A percentile compares a stretch with the other conserved stretches of the same genome.
Conservation (phyloP, 2,888 invertebrate species). For the Acleris literana region DNA sequence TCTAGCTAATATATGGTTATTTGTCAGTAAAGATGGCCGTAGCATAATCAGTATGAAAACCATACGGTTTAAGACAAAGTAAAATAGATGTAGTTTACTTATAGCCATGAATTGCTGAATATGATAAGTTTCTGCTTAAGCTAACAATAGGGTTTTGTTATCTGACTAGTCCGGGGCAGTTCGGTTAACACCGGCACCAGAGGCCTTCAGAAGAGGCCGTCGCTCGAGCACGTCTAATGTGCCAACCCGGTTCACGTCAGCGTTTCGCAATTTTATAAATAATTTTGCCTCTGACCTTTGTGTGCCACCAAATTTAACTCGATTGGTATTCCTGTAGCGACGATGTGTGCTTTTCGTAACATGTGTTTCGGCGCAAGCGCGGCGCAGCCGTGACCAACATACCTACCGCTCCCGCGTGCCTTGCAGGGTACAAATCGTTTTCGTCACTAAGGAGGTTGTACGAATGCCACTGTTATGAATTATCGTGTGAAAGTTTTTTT, state of each 20-base stretch:
- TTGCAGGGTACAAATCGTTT: conserved; percentile 52
- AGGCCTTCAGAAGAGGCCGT: conserved; percentile 80
- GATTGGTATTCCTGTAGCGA: conserved; percentile 78
- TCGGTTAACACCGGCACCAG: conserved; percentile 64
- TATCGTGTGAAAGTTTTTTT: conserved; percentile 19
- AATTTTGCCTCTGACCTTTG: conserved; percentile 81
- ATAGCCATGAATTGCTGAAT: too few species aligned
- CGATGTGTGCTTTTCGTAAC: conserved; percentile 76
- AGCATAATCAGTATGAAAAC: too few species aligned
- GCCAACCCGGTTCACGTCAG: conserved; percentile 77
- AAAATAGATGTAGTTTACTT: neutral
- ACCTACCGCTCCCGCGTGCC: conserved; percentile 48
- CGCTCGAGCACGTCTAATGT: conserved; percentile 78
- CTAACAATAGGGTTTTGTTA: conserved; percentile 2
- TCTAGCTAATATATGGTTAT: too few species aligned
- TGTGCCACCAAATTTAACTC: conserved; percentile 75
- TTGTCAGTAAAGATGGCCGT: too few species aligned
- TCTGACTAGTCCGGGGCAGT: conserved; percentile 54
- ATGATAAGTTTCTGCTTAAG: neutral
- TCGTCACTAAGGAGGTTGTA: conserved; percentile 33
- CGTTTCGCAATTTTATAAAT: conserved; percentile 80
- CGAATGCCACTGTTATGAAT: conserved; percentile 13
- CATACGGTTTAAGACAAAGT: neutral
- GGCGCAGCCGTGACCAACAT: conserved; percentile 66
- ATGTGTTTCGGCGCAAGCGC: conserved; percentile 58